phyloP scores from a whole-genome alignment of 2,888 invertebrate genomes.

The Eremobia ochroleuca region DNA sequence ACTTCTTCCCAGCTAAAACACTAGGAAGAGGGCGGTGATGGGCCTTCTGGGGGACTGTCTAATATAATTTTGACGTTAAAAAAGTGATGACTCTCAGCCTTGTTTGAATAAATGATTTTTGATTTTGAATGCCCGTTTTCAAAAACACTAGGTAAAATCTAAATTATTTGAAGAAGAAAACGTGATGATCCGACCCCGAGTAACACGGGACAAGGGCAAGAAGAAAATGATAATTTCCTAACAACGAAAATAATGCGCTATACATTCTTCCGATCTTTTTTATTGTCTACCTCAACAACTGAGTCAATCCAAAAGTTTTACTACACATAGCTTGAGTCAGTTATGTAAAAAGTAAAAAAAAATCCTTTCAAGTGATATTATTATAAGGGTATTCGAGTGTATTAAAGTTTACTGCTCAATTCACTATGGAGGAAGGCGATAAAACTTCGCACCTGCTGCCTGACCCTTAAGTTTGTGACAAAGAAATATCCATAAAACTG shows the following conservation, averaged over 20 bases:
- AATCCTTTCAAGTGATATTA: not conserved
- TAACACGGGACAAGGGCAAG: not conserved
- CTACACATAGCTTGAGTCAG: not conserved
- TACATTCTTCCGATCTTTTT: not conserved
- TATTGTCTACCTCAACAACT: not conserved
- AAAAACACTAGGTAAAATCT: not conserved
- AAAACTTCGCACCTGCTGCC: slow-evolving; percentile 45
- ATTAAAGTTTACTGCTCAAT: slow-evolving; percentile 38
- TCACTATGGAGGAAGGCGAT: slow-evolving; percentile 24
- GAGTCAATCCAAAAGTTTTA: not conserved
- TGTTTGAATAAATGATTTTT: not conserved
- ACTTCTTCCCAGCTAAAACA: not conserved
- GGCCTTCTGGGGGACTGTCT: not conserved
- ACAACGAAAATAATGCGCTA: not conserved
- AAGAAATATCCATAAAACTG: slow-evolving; percentile 43
- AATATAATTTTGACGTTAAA: not conserved
- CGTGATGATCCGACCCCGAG: not conserved
- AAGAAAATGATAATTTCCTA: not conserved
- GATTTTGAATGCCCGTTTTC: not conserved
- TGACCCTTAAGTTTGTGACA: slow-evolving; percentile 30
- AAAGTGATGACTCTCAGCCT: not conserved
- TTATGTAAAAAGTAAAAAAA: not conserved
- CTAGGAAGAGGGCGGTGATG: not conserved
- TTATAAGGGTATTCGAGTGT: not conserved
- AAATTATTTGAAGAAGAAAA: not conserved